phyloP scores from a whole-genome alignment of 2,888 invertebrate genomes.

The Biston betularia region DNA sequence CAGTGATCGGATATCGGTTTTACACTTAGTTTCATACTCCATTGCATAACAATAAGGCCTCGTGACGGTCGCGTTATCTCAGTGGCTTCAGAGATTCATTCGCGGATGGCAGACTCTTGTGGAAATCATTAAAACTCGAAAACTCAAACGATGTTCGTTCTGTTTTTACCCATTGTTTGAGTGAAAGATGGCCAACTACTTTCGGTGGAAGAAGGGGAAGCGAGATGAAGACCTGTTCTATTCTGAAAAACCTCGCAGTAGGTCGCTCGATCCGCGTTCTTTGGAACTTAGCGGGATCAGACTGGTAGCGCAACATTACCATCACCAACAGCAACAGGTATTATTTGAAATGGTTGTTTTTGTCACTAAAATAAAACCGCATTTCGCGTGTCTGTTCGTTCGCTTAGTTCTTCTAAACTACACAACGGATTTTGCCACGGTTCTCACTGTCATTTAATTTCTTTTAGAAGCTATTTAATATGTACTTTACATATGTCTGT shows the following conservation, averaged over 20 bases:
- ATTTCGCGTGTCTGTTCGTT: too few relatives aligned
- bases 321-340: constrained; percentile 66
- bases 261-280: constrained; percentile 90
- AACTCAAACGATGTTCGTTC: constrained; percentile 43
- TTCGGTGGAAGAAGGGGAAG: constrained; percentile 89
- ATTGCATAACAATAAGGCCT: constrained; percentile 78
- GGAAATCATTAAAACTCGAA: constrained; percentile 53
- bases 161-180: constrained; percentile 52
- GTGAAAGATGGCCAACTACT: constrained; percentile 87
- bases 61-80: constrained; percentile 80
- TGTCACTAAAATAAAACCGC: too few relatives aligned
- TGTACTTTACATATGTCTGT: too few relatives aligned
- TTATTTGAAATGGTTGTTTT: neutral
- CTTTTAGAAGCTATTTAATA: too few relatives aligned
- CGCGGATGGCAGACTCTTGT: constrained; percentile 58
- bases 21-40: constrained; percentile 45
- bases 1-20: constrained; percentile 57
- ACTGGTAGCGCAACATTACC: constrained; percentile 80
- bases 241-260: constrained; percentile 89
- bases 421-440: too few relatives aligned
- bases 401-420: too few relatives aligned
- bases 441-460: too few relatives aligned
- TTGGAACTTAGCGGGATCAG: constrained; percentile 89
- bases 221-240: constrained; percentile 85
- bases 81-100: constrained; percentile 76